Base-by-base conservation (phyloP, 2,113 vertebrate species). In the Cyanocitta stelleri region DNA sequence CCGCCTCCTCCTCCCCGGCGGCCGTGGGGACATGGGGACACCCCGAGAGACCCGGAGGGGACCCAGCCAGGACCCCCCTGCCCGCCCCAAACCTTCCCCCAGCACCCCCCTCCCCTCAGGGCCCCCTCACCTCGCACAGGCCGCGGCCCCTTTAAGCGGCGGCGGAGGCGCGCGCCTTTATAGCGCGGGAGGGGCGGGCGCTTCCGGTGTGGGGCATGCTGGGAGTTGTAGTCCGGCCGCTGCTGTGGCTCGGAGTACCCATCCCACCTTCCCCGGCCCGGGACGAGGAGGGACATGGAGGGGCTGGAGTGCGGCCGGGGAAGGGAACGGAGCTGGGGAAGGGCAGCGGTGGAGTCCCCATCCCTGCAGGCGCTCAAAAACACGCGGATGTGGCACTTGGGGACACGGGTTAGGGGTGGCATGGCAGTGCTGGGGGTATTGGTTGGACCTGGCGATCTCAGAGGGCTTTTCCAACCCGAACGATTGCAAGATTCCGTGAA, bases 51-150 rank as follows among this genome's bases (percentile, higher is more conserved):
- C 37, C 69, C 37, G 16, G 19, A 11, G 14, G 26, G 22, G 21
- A 54, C 20, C 20, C 48, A 6, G 3, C 48, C 22, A 13, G 22
- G 37, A 41, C 20, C 20, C 22, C 48, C 48, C 48, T 49, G 48
- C 12, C 22, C 48, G 48, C 32, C 33, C 27, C 16, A 4, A 3
- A 9, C 2, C 22, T 1, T 11, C 21, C 63, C 30, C 12, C 63
- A 9, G 9, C 49, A 21, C 16, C 20, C 16, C 16, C 24, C 16
- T 12, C 30, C 72, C 48, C n/a, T 8, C 16, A 7, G 1, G 3
- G 5, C 41, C 49, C 49, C n/a, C 95, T 94, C 87, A 96, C 95
- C 95, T 93, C 79, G 4, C 30, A 37, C 30, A 24, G 16, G 67
- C 33, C 55, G 46, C 16, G 71, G 87, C 30, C 80, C 87, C 87